Evolutionary conservation across 2,888 invertebrate genomes (phyloP).

Genomic region (Antitype chi): DNA sequence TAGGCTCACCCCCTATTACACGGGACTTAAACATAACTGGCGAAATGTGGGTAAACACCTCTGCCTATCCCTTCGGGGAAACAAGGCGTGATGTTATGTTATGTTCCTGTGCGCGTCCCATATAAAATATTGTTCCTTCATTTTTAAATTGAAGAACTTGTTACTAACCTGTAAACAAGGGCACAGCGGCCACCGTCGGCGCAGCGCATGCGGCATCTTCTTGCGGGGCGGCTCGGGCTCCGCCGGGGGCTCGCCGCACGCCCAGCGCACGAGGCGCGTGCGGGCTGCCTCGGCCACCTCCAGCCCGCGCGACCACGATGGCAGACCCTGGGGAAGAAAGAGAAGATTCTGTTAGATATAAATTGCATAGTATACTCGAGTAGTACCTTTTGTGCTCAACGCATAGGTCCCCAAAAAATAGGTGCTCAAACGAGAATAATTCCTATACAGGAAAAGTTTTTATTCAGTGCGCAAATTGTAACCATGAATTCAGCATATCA

Average conservation of each 20-base stretch:
- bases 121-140: neutral
- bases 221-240: slow-evolving; percentile 91
- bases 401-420: too few species aligned
- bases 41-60: too few species aligned
- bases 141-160: neutral
- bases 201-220: slow-evolving; percentile 94
- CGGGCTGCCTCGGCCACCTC: slow-evolving; percentile 92
- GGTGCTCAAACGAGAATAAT: too few species aligned
- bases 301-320: slow-evolving; percentile 92
- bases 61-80: too few species aligned
- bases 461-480: too few species aligned
- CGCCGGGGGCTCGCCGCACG: slow-evolving; percentile 90
- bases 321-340: slow-evolving; percentile 91
- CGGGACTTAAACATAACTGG: too few species aligned
- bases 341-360: slow-evolving; percentile 29
- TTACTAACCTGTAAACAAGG: slow-evolving; percentile 94
- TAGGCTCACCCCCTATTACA: too few species aligned
- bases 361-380: too few species aligned
- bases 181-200: slow-evolving; percentile 93
- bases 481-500: too few species aligned
- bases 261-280: slow-evolving; percentile 91
- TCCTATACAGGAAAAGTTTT: too few species aligned
- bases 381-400: too few species aligned
- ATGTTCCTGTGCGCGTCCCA: neutral
- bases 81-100: too few species aligned